Conservation (phyloP, 2,888 invertebrate genomes). For the Drosophila imparisetae region DNA sequence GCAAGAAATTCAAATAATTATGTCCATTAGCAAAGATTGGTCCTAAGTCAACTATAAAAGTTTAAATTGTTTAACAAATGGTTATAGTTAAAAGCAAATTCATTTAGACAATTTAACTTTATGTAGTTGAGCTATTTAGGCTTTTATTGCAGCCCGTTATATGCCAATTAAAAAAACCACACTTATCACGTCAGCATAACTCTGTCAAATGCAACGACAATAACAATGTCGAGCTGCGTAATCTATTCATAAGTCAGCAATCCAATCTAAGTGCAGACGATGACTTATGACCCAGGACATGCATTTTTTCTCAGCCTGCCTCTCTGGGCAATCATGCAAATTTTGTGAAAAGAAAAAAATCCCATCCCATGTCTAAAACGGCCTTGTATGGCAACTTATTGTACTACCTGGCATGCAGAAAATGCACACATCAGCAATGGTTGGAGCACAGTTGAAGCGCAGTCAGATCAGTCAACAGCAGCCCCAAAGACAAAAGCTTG, state of each 20-base stretch:
- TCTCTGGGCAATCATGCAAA: slow-evolving; percentile 56
- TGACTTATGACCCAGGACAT: slow-evolving; percentile 61
- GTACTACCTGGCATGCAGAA: slow-evolving; percentile 56
- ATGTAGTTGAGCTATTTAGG: not conserved
- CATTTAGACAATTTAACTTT: not conserved
- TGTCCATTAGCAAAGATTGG: not conserved
- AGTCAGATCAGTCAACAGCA: slow-evolving; percentile 1
- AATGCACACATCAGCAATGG: slow-evolving; percentile 27
- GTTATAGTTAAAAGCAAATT: slow-evolving; percentile 4
- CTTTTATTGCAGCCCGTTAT: not conserved
- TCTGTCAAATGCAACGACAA: not conserved
- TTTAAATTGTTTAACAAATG: not conserved
- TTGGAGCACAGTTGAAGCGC: not conserved
- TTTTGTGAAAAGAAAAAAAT: slow-evolving; percentile 30
- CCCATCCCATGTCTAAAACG: slow-evolving; percentile 56
- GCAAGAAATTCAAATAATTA: not conserved
- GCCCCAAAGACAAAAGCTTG: slow-evolving; percentile 15
- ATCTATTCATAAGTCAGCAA: slow-evolving; percentile 42
- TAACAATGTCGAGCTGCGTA: slow-evolving; percentile 21
- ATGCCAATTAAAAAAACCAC: not conserved
- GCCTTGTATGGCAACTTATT: slow-evolving; percentile 72
- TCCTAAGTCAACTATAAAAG: not conserved
- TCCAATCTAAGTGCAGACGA: slow-evolving; percentile 24
- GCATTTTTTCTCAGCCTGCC: slow-evolving; percentile 39
- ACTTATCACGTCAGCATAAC: not conserved